Conservation (phyloP, 1,140 invertebrate species). For the Parapsyche elsis region DNA sequence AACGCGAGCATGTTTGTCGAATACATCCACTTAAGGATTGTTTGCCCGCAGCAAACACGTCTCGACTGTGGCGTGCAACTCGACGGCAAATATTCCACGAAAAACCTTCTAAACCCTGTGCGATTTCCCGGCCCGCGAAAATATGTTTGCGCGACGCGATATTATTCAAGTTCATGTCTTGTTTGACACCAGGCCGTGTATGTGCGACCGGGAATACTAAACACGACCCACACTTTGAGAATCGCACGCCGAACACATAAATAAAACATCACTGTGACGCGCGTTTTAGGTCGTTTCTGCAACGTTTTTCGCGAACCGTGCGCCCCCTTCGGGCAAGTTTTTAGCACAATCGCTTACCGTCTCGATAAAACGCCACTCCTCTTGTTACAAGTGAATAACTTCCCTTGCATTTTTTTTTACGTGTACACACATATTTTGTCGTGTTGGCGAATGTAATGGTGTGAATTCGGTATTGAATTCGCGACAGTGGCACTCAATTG, state of each 20-base stretch:
- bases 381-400: no score
- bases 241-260: neutral
- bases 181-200: neutral
- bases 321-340: no score
- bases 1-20: constrained; percentile 14
- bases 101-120: neutral
- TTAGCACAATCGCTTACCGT: no score
- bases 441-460: no score
- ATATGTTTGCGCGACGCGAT: constrained; percentile 13
- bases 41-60: constrained; percentile 27
- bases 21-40: constrained; percentile 25
- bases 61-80: neutral
- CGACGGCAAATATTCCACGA: constrained; percentile 8
- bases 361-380: no score
- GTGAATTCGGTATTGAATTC: no score
- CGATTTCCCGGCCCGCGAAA: neutral
- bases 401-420: no score
- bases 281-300: neutral
- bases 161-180: constrained; percentile 8
- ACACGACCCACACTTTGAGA: neutral
- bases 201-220: neutral
- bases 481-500: no score
- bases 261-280: neutral
- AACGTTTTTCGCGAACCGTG: neutral
- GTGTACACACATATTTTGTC: no score